Evolutionary conservation across 1,140 invertebrate species (phyloP).

Genomic region (Plodia interpunctella): DNA sequence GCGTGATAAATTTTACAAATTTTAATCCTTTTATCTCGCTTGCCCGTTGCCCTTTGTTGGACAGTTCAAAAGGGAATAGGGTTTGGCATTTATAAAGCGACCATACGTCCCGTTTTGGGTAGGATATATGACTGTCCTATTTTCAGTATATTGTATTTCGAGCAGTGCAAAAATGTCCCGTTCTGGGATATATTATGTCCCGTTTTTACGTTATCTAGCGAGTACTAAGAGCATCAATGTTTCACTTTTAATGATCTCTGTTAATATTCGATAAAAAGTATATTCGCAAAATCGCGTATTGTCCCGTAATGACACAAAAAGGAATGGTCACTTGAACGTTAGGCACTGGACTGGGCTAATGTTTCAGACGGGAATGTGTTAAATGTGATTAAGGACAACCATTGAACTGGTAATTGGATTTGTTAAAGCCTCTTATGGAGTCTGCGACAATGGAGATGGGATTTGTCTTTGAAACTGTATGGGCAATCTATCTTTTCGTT

Average conservation of each 20-base stretch:
- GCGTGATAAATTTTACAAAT: slow-evolving; percentile 43
- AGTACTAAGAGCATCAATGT: too few relatives aligned
- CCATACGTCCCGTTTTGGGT: too few relatives aligned
- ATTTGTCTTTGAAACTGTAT: neutral
- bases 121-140: too few relatives aligned
- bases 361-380: slow-evolving; percentile 15
- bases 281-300: too few relatives aligned
- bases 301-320: too few relatives aligned
- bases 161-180: too few relatives aligned
- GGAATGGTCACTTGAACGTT: neutral
- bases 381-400: slow-evolving; percentile 23
- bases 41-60: slow-evolving; percentile 31
- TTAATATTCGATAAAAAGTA: too few relatives aligned
- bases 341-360: slow-evolving; percentile 25
- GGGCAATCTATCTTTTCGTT: too few relatives aligned
- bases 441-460: neutral
- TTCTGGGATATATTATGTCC: too few relatives aligned
- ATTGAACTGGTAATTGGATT: slow-evolving; percentile 28
- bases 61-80: slow-evolving; percentile 18
- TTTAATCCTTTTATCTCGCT: slow-evolving; percentile 43
- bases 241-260: too few relatives aligned
- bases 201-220: too few relatives aligned
- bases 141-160: too few relatives aligned
- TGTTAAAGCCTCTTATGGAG: slow-evolving; percentile 14
- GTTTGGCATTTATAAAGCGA: slow-evolving; percentile 16